Base-by-base conservation (phyloP, 2,113 vertebrate species). In the Sinocyclocheilus grahami region DNA sequence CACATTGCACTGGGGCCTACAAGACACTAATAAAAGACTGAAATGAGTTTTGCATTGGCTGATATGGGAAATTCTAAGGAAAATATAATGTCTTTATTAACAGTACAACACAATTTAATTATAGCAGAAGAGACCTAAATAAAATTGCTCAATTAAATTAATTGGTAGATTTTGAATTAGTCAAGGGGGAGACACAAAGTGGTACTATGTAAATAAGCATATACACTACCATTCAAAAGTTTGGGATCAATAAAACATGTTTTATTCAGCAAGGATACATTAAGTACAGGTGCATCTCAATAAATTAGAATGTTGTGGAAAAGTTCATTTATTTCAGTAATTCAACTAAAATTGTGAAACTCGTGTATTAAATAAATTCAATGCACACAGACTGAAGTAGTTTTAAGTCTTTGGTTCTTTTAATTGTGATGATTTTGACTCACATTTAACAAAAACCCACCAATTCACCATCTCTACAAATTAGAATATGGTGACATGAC, bases 1-100 rank as follows among this genome's bases (percentile, higher is more conserved):
- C 18, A 83, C 55, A 58, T 85, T 83, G 39, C 24, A 83, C n/a
- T 48, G 30, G 4, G 67, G 74, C 63, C n/a, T 37, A 48, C 42
- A 39, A 51, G 67, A 84, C 76, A 75, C 80, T n/a, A 16, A n/a
- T 48, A 30, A 48, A 53, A 6, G 14, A 69, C 16, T 14, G n/a
- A 82, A 65, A 80, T 42, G 55, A 22, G 58, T 24, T 63, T 39
- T 7, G 9, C 55, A 62, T 62, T 39, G 18, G 37, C 16, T 5
- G 72, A 39, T 22, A 42, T 7, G 53, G 33, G 10, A 20, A 18
- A 58, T 55, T 78, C 33, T 16, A 53, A 4, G n/a, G 46, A 6
- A 24, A 55, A 55, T 55, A 14, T 1, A 7, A 78, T 3, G 24
- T 27, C 22, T 22, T 14, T 46, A 46, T 22, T 72, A 22, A 72